Conservation (phyloP, 2,888 invertebrate genomes). For the Orchestes rusci region DNA sequence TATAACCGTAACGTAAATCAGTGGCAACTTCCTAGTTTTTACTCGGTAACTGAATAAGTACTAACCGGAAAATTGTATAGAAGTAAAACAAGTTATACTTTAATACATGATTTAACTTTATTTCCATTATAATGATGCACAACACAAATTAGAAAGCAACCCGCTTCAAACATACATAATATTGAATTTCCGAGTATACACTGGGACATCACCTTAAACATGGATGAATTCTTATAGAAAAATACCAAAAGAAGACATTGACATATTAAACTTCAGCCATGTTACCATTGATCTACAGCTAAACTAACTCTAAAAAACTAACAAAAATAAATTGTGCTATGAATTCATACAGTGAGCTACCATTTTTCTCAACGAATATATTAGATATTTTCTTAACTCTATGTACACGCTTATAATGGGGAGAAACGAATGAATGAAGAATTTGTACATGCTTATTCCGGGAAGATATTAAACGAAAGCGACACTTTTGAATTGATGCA, state of each 20-base stretch:
- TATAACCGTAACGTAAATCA: no score
- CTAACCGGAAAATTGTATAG: no score
- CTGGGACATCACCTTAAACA: constrained; percentile 27
- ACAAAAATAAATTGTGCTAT: constrained; percentile 9
- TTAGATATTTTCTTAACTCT: constrained; percentile 18
- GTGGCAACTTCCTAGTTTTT: no score
- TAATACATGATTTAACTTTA: constrained; percentile 21
- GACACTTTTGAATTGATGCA: neutral
- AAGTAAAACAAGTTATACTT: no score
- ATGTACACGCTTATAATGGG: constrained; percentile 12
- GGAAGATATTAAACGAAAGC: neutral
- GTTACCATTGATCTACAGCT: neutral
- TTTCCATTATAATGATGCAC: constrained; percentile 32
- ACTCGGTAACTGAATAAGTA: no score
- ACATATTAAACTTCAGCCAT: neutral
- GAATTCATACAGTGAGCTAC: constrained; percentile 14
- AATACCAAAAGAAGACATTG: no score
- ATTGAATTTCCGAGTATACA: neutral
- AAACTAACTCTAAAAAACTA: constrained; percentile 2
- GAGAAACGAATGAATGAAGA: no score
- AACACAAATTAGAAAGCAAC: constrained; percentile 36
- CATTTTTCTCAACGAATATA: constrained; percentile 14
- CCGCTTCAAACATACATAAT: constrained; percentile 30
- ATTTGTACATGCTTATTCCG: no score
- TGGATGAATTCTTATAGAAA: constrained; percentile 26